Base-by-base conservation (phyloP, 2,113 vertebrate genomes). In the Zosterops pallidus region DNA sequence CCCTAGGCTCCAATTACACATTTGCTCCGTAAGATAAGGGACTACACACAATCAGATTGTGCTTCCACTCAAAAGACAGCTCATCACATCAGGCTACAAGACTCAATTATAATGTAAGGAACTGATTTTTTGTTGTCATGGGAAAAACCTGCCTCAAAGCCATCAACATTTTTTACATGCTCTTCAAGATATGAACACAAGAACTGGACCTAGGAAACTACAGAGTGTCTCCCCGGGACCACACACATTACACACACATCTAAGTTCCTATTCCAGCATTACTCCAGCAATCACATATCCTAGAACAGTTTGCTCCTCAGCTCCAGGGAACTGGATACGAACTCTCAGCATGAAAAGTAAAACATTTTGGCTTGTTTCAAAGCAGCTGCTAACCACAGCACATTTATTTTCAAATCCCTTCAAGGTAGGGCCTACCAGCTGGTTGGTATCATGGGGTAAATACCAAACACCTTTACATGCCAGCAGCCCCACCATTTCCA, bases 1-100 rank as follows among this genome's bases (percentile, higher is more conserved):
- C 92, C 87, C 85, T 37, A 50, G 64, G 67, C 77, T 94, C 79
- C 76, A 77, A 55, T 96, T 82, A 86, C 90, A 74, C 64, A 67
- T 67, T 79, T 57, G 42, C 78, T 89, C 59, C 80, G 2, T 59
- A 49, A 86, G 90, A 94, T 94, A 90, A 94, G 79, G 52, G 8
- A 60, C 47, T 3, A 9, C 24, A 24, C 23, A 77, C 50, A 67
- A 86, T 88, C 92, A 95, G 85, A 92, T 81, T 37, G 56, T 0
- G 4, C 60, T 67, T 72, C 88, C 71, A 68, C 0, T 5, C 42
- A 19, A 69, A 80, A 90, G 25, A 49, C 68, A 80, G 82, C 62
- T 95, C 79, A 92, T 70, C 82, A 83, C 71, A 83, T 29, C 59
- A 83, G 59, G 60, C 60, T 77, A 67, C n/a, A 44, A 89, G 76